These are phyloP conservation scores for Alfaro cultratus DNA, from an alignment of 2,797 vertebrate species.

Conservation along the genomic window DNA sequence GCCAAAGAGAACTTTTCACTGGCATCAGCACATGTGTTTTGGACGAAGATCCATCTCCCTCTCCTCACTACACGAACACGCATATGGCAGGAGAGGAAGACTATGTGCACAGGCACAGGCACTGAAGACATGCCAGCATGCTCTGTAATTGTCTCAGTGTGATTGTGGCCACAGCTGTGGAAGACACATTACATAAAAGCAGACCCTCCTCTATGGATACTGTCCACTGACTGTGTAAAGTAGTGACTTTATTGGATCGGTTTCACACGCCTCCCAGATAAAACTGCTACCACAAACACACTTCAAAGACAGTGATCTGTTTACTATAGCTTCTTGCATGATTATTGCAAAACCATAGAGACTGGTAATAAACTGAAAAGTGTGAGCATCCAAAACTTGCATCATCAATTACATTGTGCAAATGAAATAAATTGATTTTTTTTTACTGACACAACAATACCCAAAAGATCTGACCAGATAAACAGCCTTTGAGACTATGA, in stretches of 20 bases:
- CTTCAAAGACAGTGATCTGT: conserved; percentile 10
- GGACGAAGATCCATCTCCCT: conserved; percentile 48
- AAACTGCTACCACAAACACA: conserved; percentile 16
- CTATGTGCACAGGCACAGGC: conserved; percentile 20
- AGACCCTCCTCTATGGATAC: conserved; percentile 32
- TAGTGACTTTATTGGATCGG: conserved; percentile 25
- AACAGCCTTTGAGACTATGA: neutral
- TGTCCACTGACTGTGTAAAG: conserved; percentile 30
- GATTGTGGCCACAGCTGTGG: conserved; percentile 61
- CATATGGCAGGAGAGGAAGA: conserved; percentile 50
- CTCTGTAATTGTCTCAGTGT: conserved; percentile 57
- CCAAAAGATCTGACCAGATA: neutral
- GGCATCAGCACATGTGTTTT: conserved; percentile 67
- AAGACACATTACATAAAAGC: conserved; percentile 53
- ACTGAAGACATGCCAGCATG: conserved; percentile 33
- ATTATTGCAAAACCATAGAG: conserved; percentile 1
- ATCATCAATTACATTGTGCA: conserved; percentile 9
- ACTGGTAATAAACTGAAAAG: neutral
- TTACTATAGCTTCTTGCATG: conserved; percentile 11
- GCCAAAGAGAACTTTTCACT: conserved; percentile 65
- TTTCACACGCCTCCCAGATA: conserved; percentile 9
- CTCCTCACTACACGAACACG: conserved; percentile 36
- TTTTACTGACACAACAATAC: neutral
- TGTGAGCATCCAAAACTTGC: conserved; percentile 3
- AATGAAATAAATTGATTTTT: neutral